A percentile compares a stretch with the other conserved stretches of the same genome.
These are phyloP conservation scores for Toxotes chatareus DNA, from an alignment of 2,113 vertebrate species.

Conservation along the genomic window DNA sequence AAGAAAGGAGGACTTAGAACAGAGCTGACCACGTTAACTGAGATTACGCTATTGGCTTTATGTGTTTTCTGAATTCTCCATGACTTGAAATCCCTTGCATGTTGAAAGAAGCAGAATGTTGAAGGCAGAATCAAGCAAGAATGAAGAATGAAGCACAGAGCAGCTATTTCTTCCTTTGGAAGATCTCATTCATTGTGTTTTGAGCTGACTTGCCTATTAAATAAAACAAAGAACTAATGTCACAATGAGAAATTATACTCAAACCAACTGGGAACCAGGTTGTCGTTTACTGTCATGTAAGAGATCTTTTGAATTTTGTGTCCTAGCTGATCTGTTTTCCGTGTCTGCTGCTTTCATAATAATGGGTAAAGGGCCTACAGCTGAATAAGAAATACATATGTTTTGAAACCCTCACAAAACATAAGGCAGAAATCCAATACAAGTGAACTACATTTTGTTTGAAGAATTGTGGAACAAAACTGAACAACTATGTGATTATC, in stretches of 20 bases:
- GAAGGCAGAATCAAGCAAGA: too few species aligned
- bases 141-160: neutral
- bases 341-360: neutral
- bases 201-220: neutral
- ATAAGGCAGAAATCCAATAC: neutral
- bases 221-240: slow-evolving; percentile 3
- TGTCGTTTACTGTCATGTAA: neutral
- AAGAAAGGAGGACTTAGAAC: slow-evolving; percentile 13
- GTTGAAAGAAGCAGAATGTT: neutral
- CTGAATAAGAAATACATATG: neutral
- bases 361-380: neutral
- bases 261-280: neutral
- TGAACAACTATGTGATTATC: neutral
- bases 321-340: neutral
- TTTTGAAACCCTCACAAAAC: neutral
- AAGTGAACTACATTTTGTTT: neutral
- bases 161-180: neutral
- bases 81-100: neutral
- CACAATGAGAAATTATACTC: neutral
- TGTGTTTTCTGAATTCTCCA: neutral
- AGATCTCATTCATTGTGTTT: neutral
- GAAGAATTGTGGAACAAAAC: slow-evolving; percentile 6
- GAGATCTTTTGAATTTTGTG: neutral
- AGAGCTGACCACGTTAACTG: slow-evolving; percentile 9
- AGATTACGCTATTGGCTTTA: neutral